Conservation (phyloP, 2,888 invertebrate genomes). For the Listrodromus nycthemerus region DNA sequence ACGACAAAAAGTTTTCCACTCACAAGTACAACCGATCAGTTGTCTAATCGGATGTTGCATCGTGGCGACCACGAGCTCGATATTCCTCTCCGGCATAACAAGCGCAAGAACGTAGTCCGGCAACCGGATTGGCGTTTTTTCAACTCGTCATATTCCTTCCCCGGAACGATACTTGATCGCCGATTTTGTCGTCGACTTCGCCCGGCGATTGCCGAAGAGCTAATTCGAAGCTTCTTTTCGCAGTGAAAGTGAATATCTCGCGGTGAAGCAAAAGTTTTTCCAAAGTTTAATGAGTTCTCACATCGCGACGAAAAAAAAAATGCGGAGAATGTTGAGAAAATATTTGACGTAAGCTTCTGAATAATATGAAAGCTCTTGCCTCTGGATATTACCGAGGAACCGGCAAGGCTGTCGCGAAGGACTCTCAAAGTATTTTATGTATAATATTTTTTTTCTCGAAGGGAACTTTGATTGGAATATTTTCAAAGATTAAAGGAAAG, state of each 20-base stretch:
- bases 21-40: conserved; percentile 30
- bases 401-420: no score
- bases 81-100: conserved; percentile 36
- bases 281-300: no score
- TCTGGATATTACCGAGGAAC: no score
- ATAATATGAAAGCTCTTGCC: no score
- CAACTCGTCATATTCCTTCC: conserved; percentile 13
- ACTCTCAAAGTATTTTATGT: no score
- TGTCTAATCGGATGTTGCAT: conserved; percentile 41
- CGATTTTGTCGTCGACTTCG: background rate
- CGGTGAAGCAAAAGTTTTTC: no score
- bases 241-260: background rate
- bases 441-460: background rate
- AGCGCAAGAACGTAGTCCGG: background rate
- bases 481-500: conserved; percentile 25
- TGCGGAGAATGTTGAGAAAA: background rate
- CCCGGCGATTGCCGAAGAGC: background rate
- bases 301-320: no score
- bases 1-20: conserved; percentile 19
- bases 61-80: conserved; percentile 16
- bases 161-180: background rate
- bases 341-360: background rate
- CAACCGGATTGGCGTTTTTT: conserved; percentile 6
- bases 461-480: conserved; percentile 43
- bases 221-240: conserved; percentile 26